Conservation (phyloP, 2,797 vertebrate genomes). For the Natrix natrix region DNA sequence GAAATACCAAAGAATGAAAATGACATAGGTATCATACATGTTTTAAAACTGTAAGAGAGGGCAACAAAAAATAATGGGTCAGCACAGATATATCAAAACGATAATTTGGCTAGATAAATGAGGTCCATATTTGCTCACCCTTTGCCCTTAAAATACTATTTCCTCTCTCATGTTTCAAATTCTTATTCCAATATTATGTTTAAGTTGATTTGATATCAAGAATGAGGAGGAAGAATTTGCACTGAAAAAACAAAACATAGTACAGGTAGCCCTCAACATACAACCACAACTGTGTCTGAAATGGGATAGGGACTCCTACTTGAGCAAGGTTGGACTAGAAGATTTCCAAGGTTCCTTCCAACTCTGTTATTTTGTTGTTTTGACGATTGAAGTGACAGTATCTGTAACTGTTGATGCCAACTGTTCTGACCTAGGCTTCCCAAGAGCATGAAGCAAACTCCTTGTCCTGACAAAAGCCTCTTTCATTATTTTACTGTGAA, state of each 20-base stretch:
- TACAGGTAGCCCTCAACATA: neutral
- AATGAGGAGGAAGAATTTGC: neutral
- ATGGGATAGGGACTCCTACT: too few relatives aligned
- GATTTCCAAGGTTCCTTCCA: too few relatives aligned
- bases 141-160: neutral
- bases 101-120: neutral
- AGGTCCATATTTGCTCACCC: neutral
- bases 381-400: neutral
- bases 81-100: neutral
- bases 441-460: too few relatives aligned
- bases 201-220: neutral
- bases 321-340: too few relatives aligned
- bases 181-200: neutral
- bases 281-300: neutral
- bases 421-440: too few relatives aligned
- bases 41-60: neutral
- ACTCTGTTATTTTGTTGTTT: too few relatives aligned
- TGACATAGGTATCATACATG: neutral
- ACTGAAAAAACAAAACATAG: neutral
- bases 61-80: neutral
- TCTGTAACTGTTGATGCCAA: neutral
- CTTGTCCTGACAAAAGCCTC: too few relatives aligned
- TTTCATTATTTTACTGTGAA: too few relatives aligned
- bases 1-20: neutral
- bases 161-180: neutral